Conservation (phyloP, 2,888 invertebrate genomes). For the Adelognathus sp. region DNA sequence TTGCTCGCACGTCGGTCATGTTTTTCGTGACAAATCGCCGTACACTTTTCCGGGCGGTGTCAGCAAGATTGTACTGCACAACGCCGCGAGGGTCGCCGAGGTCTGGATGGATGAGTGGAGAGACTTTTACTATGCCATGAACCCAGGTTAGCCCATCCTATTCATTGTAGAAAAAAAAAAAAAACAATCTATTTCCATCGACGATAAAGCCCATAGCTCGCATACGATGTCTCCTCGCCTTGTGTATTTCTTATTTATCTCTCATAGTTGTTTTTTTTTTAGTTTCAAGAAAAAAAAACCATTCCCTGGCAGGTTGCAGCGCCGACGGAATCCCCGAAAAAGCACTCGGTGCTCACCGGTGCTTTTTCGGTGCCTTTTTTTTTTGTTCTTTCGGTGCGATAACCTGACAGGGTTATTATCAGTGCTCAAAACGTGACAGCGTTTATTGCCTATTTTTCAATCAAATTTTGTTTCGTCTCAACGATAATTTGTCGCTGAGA, state of each 20-base stretch:
- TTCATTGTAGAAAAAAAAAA: slow-evolving; percentile 47
- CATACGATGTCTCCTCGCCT: slow-evolving; percentile 20
- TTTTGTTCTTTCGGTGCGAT: too few species aligned
- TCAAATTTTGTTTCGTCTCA: not conserved
- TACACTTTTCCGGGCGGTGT: slow-evolving; percentile 99
- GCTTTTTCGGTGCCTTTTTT: too few species aligned
- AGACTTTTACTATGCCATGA: slow-evolving; percentile 99
- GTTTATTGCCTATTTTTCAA: not conserved
- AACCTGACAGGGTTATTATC: too few species aligned
- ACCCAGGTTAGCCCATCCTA: slow-evolving; percentile 90
- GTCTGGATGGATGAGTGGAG: slow-evolving; percentile 99
- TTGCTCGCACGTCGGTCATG: slow-evolving; percentile 98
- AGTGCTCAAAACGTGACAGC: slow-evolving; percentile 28
- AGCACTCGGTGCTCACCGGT: too few species aligned
- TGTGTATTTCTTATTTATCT: slow-evolving; percentile 22
- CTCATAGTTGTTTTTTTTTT: not conserved
- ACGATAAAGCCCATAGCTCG: slow-evolving; percentile 10
- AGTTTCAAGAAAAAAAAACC: not conserved
- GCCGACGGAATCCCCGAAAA: too few species aligned
- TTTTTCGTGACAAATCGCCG: slow-evolving; percentile 98
- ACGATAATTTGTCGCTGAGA: not conserved
- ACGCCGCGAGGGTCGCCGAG: slow-evolving; percentile 98
- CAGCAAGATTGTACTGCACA: slow-evolving; percentile 97
- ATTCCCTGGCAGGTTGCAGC: too few species aligned
- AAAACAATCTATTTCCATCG: slow-evolving; percentile 32